Evolutionary conservation across 2,113 vertebrate species (phyloP).

Genomic region (Chaetops frenatus): DNA sequence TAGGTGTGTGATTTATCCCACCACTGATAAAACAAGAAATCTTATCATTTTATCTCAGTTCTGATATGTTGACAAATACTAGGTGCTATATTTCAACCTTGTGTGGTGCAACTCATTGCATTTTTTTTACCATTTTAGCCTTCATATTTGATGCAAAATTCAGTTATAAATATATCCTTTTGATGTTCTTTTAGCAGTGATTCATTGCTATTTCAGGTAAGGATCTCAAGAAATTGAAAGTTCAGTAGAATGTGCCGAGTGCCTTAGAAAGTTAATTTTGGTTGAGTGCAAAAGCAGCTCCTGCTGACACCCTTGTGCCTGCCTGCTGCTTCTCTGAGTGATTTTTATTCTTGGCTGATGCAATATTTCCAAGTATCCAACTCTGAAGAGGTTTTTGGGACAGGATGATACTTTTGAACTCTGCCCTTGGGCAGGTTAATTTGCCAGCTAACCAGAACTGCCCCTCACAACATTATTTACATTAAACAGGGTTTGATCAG

Average conservation of each 20-base stretch:
- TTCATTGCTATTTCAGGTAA: neutral
- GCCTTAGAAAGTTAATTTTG: neutral
- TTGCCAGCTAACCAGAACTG: neutral
- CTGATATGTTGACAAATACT: neutral
- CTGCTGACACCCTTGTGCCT: neutral
- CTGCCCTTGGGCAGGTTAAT: neutral
- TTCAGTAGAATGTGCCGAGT: neutral
- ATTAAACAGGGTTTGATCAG: neutral
- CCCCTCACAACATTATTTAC: neutral
- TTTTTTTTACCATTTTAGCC: neutral
- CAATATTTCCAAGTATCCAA: neutral
- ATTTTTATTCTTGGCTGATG: neutral
- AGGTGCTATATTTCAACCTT: neutral
- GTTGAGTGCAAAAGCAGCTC: neutral
- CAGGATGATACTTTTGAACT: neutral
- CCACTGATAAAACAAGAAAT: neutral
- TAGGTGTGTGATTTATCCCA: neutral
- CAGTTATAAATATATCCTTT: neutral
- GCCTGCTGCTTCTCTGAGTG: neutral
- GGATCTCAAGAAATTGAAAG: neutral
- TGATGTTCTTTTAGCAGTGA: neutral
- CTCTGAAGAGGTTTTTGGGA: neutral
- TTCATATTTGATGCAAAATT: neutral
- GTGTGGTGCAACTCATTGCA: neutral
- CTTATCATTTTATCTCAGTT: neutral